Conservation (phyloP, 1,140 invertebrate species). For the Drosophila bocqueti region DNA sequence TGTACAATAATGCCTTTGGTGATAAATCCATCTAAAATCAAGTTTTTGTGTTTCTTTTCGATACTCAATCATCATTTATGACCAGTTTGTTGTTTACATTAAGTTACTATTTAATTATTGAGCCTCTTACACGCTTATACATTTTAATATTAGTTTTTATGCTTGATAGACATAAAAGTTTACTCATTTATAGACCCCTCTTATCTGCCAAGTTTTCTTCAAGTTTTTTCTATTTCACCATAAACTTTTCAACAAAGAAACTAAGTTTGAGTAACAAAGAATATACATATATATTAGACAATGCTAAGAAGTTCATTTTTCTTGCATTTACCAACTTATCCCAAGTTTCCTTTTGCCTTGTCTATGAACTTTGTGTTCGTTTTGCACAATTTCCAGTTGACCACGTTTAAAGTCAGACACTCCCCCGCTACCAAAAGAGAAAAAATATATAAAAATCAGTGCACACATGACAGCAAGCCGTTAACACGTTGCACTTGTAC, state of each 20-base stretch:
- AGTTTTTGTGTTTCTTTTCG: background rate
- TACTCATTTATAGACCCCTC: background rate
- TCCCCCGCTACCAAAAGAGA: background rate
- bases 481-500: conserved; percentile 52
- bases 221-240: background rate
- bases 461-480: conserved; percentile 32
- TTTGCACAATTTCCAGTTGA: conserved; percentile 38
- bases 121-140: too few relatives aligned
- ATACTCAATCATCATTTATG: background rate
- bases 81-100: background rate
- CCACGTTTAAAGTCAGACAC: conserved; percentile 45
- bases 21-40: background rate
- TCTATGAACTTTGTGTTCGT: conserved; percentile 29
- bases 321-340: conserved; percentile 13
- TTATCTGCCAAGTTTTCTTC: conserved; percentile 7
- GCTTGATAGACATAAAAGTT: background rate
- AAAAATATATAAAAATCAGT: conserved; percentile 23
- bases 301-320: conserved; percentile 13
- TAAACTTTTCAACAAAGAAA: conserved; percentile 1
- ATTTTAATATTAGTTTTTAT: background rate
- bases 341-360: conserved; percentile 4
- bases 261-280: conserved; percentile 5
- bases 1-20: background rate
- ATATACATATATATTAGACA: conserved; percentile 4
- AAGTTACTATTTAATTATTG: background rate